phyloP scores from a whole-genome alignment of 2,888 invertebrate species.

The Mellilla xanthometata region DNA sequence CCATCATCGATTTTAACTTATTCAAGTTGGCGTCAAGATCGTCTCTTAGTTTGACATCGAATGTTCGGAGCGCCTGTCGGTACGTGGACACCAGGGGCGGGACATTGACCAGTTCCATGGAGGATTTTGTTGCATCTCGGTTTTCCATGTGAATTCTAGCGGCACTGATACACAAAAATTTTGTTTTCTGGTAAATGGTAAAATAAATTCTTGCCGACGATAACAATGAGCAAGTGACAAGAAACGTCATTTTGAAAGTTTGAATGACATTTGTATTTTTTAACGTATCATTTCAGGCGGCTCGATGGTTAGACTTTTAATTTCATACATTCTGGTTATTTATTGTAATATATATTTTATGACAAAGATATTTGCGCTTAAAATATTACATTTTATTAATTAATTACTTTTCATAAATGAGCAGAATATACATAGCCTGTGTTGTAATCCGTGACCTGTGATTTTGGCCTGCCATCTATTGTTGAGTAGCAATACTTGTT shows the following conservation, averaged over 20 bases:
- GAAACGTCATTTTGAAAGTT: constrained; percentile 69
- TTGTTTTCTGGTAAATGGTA: constrained; percentile 55
- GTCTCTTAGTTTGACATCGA: constrained; percentile 81
- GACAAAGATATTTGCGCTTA: no score
- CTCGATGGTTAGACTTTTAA: no score
- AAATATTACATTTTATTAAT: no score
- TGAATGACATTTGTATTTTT: constrained; percentile 22
- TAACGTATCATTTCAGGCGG: constrained; percentile 1
- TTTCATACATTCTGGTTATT: no score
- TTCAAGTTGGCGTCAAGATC: constrained; percentile 85
- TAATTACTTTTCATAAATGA: no score
- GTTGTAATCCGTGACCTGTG: no score
- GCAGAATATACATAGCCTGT: no score
- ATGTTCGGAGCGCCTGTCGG: constrained; percentile 89
- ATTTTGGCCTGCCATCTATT: constrained; percentile 27
- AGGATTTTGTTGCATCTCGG: constrained; percentile 63
- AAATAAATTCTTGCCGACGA: constrained; percentile 71
- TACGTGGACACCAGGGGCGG: constrained; percentile 84
- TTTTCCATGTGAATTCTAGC: constrained; percentile 71
- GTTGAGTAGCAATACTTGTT: constrained; percentile 28
- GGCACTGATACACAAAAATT: constrained; percentile 63
- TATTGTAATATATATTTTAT: no score
- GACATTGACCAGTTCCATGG: constrained; percentile 77
- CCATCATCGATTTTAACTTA: constrained; percentile 84
- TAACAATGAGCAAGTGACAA: constrained; percentile 75